Conservation (phyloP, 2,113 vertebrate genomes). For the Eupsittula cactorum region DNA sequence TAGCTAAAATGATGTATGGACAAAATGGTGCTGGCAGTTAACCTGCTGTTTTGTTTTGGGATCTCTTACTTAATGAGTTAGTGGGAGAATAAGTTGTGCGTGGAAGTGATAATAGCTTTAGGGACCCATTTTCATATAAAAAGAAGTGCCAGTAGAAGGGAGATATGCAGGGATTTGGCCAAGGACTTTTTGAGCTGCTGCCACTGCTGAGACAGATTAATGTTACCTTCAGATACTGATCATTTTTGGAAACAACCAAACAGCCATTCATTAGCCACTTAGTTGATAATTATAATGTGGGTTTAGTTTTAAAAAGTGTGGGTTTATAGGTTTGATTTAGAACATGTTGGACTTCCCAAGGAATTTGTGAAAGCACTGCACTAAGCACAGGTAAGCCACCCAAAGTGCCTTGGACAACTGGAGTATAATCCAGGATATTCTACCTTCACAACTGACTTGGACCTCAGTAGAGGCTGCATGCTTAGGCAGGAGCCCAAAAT, state of each 20-base stretch:
- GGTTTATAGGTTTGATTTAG: neutral
- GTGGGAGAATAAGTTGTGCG: neutral
- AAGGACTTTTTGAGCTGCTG: neutral
- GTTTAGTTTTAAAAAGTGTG: neutral
- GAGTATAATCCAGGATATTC: neutral
- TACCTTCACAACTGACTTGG: accelerated
- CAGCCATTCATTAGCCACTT: neutral
- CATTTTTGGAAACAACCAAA: neutral
- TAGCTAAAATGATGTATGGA: neutral
- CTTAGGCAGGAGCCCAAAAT: neutral
- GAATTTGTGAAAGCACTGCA: neutral
- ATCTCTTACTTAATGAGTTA: neutral
- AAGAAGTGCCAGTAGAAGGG: neutral
- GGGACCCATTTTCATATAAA: neutral
- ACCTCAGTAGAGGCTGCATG: neutral
- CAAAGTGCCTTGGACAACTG: neutral
- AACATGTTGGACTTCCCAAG: neutral
- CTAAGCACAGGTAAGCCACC: neutral
- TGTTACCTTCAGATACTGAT: neutral
- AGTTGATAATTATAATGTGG: neutral
- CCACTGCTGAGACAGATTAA: neutral
- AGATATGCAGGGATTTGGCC: neutral
- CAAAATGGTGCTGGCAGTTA: neutral
- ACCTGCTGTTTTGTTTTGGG: neutral
- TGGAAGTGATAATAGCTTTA: neutral